phyloP scores from a whole-genome alignment of 1,140 invertebrate genomes.

The Brachionus rotundiformis region DNA sequence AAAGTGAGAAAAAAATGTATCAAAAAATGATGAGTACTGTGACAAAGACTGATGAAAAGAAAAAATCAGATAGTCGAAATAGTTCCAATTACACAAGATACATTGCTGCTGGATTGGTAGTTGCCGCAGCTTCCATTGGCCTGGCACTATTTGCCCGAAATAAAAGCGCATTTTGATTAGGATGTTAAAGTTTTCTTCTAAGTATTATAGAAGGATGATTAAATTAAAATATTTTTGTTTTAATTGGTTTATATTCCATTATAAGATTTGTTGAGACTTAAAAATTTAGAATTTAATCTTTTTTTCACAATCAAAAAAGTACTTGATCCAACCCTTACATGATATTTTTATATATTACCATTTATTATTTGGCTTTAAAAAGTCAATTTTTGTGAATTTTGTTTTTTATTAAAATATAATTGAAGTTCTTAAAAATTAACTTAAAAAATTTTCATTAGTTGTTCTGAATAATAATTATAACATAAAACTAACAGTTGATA shows the following conservation, averaged over 20 bases:
- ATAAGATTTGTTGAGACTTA: not conserved
- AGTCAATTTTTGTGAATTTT: not conserved
- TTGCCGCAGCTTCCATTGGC: slow-evolving; percentile 28
- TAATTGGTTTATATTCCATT: not conserved
- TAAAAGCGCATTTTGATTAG: slow-evolving; percentile 16
- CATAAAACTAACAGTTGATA: no score
- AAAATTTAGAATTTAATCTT: not conserved
- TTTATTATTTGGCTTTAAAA: slow-evolving; percentile 5
- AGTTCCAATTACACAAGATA: not conserved
- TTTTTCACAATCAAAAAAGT: not conserved
- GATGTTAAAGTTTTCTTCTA: not conserved
- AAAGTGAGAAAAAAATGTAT: slow-evolving; percentile 50
- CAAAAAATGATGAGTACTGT: slow-evolving; percentile 48
- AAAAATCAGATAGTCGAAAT: not conserved
- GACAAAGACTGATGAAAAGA: not conserved
- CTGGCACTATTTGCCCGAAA: slow-evolving; percentile 23
- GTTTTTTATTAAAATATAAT: no score
- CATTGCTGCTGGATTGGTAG: not conserved
- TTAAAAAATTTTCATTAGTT: no score
- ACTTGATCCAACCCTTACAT: not conserved
- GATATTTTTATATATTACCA: not conserved
- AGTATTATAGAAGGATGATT: not conserved
- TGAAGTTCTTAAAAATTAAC: no score
- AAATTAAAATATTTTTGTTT: not conserved
- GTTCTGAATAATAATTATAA: no score